These are phyloP conservation scores for Valencia hispanica DNA, from an alignment of 2,797 vertebrate genomes.

Conservation along the genomic window DNA sequence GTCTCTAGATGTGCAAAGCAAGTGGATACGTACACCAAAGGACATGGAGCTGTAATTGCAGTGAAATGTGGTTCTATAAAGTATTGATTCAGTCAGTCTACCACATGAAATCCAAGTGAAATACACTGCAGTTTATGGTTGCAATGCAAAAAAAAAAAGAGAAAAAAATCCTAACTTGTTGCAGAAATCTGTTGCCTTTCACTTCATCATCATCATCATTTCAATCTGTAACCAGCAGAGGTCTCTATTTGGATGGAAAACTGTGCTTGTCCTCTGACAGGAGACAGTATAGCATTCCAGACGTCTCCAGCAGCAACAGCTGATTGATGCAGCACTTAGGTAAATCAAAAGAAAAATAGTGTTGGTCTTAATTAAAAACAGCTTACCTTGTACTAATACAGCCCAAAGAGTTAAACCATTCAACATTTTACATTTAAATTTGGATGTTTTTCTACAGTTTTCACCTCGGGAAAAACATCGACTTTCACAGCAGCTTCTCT, in stretches of 20 bases:
- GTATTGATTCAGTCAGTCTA: background rate
- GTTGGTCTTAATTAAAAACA: background rate
- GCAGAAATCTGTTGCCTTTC: background rate
- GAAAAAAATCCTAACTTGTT: background rate
- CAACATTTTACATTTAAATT: background rate
- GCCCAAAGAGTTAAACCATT: background rate
- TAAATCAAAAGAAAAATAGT: constrained; percentile 20
- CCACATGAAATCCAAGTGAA: background rate
- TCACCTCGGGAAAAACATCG: background rate
- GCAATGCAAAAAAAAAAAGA: background rate
- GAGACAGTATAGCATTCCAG: background rate
- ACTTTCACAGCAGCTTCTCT: background rate
- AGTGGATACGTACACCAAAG: no score
- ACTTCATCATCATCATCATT: background rate
- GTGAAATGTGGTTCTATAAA: background rate
- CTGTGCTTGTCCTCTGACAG: background rate
- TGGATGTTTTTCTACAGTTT: background rate
- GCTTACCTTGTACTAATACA: background rate
- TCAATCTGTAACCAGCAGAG: constrained; percentile 54
- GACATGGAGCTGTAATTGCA: no score
- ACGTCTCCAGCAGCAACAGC: constrained; percentile 24
- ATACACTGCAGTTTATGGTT: background rate
- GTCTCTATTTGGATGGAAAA: constrained; percentile 41
- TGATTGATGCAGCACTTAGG: constrained; percentile 33
- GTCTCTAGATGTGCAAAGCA: background rate